Evolutionary conservation across 2,113 vertebrate species (phyloP).

Genomic region (Gobiocypris rarus): DNA sequence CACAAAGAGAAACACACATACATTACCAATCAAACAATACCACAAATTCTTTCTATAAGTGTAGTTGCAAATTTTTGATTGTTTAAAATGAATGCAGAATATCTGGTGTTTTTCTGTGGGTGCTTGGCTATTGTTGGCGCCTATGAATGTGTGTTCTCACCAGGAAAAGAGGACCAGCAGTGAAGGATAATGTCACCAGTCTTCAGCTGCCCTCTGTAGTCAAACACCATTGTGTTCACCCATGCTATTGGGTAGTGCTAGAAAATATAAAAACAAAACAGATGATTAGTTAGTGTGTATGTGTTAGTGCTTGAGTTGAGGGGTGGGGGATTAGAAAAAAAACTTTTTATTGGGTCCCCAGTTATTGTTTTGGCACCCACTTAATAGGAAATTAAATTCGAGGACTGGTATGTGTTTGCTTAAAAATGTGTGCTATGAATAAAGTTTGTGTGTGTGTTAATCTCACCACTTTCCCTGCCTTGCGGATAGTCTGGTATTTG

Average conservation of each 20-base stretch:
- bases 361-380: neutral
- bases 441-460: neutral
- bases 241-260: slow-evolving; percentile 98
- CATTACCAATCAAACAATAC: too few species aligned
- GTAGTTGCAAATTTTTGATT: rapidly evolving
- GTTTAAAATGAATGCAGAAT: too few species aligned
- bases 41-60: too few species aligned
- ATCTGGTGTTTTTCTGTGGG: too few species aligned
- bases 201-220: slow-evolving; percentile 95
- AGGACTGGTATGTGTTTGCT: neutral
- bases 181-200: slow-evolving; percentile 88
- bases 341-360: neutral
- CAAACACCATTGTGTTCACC: slow-evolving; percentile 99
- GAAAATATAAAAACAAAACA: neutral
- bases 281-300: neutral
- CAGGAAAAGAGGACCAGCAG: slow-evolving; percentile 98
- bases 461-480: slow-evolving; percentile 95
- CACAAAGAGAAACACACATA: too few species aligned
- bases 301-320: too few species aligned
- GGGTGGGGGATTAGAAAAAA: neutral
- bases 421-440: neutral
- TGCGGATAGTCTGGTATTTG: slow-evolving; percentile 98
- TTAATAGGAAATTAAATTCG: neutral
- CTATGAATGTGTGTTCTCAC: slow-evolving; percentile 68
- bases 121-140: too few species aligned